Conservation (phyloP, 2,888 invertebrate genomes). For the Syrphus vitripennis region DNA sequence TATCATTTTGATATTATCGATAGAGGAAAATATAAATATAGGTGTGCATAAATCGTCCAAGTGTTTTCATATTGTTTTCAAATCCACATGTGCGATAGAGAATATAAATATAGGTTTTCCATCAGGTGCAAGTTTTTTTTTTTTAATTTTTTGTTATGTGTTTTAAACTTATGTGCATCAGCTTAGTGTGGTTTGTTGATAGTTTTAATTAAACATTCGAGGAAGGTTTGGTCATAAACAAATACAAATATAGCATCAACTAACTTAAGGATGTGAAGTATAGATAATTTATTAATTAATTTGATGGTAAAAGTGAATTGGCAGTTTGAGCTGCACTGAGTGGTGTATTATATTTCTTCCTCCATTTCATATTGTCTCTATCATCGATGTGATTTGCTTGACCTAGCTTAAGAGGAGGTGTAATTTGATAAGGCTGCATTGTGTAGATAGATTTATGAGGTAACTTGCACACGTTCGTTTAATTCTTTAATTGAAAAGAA, state of each 20-base stretch:
- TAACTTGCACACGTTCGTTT: neutral
- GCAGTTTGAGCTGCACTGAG: slow-evolving; percentile 33
- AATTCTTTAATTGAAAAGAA: slow-evolving; percentile 6
- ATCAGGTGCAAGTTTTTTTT: slow-evolving; percentile 26
- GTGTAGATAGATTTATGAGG: neutral
- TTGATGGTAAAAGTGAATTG: slow-evolving; percentile 41
- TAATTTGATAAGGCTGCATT: slow-evolving; percentile 27
- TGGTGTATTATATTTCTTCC: slow-evolving; percentile 28
- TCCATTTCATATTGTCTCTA: neutral
- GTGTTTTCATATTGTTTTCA: neutral
- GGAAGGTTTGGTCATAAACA: slow-evolving; percentile 36
- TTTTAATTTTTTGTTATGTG: neutral
- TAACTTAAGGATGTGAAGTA: slow-evolving; percentile 9
- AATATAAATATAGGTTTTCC: slow-evolving; percentile 5
- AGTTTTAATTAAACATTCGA: slow-evolving; percentile 50
- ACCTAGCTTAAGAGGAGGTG: slow-evolving; percentile 30
- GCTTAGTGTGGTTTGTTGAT: slow-evolving; percentile 25
- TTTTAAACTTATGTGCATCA: slow-evolving; percentile 33
- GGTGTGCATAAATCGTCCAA: slow-evolving; percentile 20
- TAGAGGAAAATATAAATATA: slow-evolving; percentile 22
- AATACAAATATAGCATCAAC: neutral
- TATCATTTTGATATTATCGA: neutral
- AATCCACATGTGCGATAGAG: slow-evolving; percentile 20
- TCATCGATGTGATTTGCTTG: slow-evolving; percentile 60
- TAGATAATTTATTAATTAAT: slow-evolving; percentile 47